Evolutionary conservation across 2,113 vertebrate genomes (phyloP).

Genomic region (Gambusia holbrooki): DNA sequence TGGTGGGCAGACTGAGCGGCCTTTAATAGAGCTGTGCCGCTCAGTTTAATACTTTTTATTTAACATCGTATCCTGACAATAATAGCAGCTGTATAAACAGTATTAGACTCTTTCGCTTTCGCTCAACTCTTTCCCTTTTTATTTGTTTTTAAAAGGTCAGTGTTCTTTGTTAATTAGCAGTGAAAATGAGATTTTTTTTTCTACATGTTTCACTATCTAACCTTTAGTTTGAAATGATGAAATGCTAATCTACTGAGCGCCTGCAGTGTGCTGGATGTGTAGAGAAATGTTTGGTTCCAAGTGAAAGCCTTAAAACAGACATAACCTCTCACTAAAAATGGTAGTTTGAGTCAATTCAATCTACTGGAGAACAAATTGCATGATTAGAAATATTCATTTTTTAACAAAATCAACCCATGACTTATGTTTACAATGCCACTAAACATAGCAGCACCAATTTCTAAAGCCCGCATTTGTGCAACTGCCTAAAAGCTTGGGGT

Average conservation of each 20-base stretch:
- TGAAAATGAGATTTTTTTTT: conserved; percentile 41
- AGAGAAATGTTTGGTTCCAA: neutral
- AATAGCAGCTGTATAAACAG: conserved; percentile 29
- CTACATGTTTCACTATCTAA: conserved; percentile 44
- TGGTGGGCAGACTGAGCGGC: conserved; percentile 10
- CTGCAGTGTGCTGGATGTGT: neutral
- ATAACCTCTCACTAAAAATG: neutral
- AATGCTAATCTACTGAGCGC: neutral
- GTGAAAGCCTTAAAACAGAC: neutral
- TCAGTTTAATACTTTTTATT: conserved; percentile 42
- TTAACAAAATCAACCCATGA: neutral
- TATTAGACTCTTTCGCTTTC: conserved; percentile 22
- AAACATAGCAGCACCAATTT: too few relatives aligned
- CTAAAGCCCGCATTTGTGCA: neutral
- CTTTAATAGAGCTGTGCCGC: conserved; percentile 28
- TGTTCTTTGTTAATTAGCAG: conserved; percentile 55
- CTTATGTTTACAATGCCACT: neutral
- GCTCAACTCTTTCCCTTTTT: conserved; percentile 11
- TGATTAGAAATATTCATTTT: neutral
- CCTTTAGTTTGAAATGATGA: conserved; percentile 27
- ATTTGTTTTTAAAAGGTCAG: conserved; percentile 53
- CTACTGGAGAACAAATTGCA: too few relatives aligned
- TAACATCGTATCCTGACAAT: conserved; percentile 27
- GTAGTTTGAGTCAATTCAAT: neutral
- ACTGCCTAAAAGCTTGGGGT: neutral